Evolutionary conservation across 2,797 vertebrate genomes (phyloP).

Genomic region (Acrossocheilus wenchowensis): DNA sequence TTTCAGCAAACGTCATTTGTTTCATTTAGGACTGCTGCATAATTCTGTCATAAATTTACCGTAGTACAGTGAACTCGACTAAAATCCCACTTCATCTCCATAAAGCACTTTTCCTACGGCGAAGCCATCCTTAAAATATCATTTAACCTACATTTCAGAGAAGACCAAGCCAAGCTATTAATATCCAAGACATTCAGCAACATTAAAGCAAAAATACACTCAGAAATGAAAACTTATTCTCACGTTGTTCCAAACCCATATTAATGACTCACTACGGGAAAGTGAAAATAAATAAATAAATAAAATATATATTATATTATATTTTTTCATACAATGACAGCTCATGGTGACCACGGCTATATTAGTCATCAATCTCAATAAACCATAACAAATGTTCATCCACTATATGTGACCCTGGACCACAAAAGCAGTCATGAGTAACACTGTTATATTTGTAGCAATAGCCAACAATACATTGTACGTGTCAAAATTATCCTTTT

Average conservation of each 20-base stretch:
- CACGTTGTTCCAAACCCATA: neutral
- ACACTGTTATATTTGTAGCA: too few relatives aligned
- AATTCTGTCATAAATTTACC: neutral
- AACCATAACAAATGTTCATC: neutral
- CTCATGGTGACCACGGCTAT: neutral
- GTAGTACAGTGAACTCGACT: neutral
- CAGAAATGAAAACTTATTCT: neutral
- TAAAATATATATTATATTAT: too few relatives aligned
- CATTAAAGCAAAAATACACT: neutral
- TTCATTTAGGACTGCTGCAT: neutral
- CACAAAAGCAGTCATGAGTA: too few relatives aligned
- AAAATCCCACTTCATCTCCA: neutral
- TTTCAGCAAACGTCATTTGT: neutral
- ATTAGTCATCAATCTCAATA: neutral
- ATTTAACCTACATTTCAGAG: slow-evolving; percentile 5
- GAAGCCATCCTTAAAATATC: neutral
- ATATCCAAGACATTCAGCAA: neutral
- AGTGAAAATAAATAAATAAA: too few relatives aligned
- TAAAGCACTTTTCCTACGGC: neutral
- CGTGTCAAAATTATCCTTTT: too few relatives aligned
- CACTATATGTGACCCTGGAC: too few relatives aligned
- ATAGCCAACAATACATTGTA: too few relatives aligned
- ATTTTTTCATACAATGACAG: neutral
- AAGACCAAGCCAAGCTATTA: neutral
- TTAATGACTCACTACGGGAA: too few relatives aligned